Base-by-base conservation (phyloP, 1,140 invertebrate genomes). In the Heliothis subflexa region DNA sequence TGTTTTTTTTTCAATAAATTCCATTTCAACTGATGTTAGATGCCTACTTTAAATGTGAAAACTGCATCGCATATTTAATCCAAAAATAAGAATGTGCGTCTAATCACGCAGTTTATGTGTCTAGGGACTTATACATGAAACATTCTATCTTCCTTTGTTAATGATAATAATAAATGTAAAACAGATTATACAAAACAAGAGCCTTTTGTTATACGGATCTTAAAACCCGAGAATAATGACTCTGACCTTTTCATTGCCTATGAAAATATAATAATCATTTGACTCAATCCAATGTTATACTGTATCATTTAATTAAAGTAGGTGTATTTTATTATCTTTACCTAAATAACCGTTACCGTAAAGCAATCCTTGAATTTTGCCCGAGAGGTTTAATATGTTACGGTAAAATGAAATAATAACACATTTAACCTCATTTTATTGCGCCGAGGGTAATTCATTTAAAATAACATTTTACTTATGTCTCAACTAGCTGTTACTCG, bases 341-440 rank as follows among this genome's bases (percentile, higher is more conserved):
- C 62, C 62, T 66, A 66, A 66, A 66, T 66, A 66, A 71, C n/a
- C 68, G 54, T 55, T 16, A 71, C 40, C 47, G 50, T 68, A 33
- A 55, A 55, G 14, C 50, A 4, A 52, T 33, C 62, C 40, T 12
- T 1, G 16, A 18, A 54, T 70, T 25, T 16, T 33, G 28, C 68
- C 50, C 68, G 10, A 40, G 50, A 28, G 25, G 25, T 55, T 54
- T 33, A n/a, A 71, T 68, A 50, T 55, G 54, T 55, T 55, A 55
- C 25, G 18, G 54, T 71, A 71, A 55, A 71, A 71, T 33, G 14
- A 71, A 54, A 55, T 54, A 71, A 52, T 55, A 52, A 71, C 64
- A 68, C 47, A 13, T 45, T 64, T 18, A 12, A 33, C 40, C 61
- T 45, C 33, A 45, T 33, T 64, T 45, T 47, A 18, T 64, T 64